Evolutionary conservation across 1,140 invertebrate species (phyloP).

Genomic region (Drosophila paulistorum): DNA sequence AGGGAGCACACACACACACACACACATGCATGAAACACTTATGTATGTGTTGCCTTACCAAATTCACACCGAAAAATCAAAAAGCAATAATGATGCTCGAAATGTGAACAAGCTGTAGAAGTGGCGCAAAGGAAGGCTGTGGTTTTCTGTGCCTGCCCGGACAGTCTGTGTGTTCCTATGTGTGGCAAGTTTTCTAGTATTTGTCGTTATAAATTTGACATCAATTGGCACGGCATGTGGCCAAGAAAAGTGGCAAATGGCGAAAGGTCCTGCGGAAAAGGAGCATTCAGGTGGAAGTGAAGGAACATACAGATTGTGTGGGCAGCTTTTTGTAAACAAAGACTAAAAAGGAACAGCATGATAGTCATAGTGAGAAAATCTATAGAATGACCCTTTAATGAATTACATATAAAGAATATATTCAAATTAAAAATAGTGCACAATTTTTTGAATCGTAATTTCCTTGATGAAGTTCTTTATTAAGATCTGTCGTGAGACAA

Average conservation of each 20-base stretch:
- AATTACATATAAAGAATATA: too few relatives aligned
- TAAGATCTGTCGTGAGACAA: too few relatives aligned
- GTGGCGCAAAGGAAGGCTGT: not conserved
- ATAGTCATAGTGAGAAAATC: too few relatives aligned
- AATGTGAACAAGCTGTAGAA: slow-evolving; percentile 52
- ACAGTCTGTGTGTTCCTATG: slow-evolving; percentile 42
- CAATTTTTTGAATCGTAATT: too few relatives aligned
- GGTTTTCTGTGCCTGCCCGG: slow-evolving; percentile 20
- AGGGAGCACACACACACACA: slow-evolving; percentile 22
- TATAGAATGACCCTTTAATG: too few relatives aligned
- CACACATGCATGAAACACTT: slow-evolving; percentile 13
- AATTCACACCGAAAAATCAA: slow-evolving; percentile 77
- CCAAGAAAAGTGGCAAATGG: slow-evolving; percentile 29
- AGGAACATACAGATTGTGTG: slow-evolving; percentile 11
- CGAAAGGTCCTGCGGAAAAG: not conserved
- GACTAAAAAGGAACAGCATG: too few relatives aligned
- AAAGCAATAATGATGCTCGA: slow-evolving; percentile 78
- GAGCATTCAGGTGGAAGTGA: slow-evolving; percentile 27
- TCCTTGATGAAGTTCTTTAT: too few relatives aligned
- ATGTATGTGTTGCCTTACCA: slow-evolving; percentile 41
- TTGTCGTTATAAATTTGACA: slow-evolving; percentile 78
- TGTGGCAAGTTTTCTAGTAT: slow-evolving; percentile 63
- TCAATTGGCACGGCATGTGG: slow-evolving; percentile 71
- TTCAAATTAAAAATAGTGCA: too few relatives aligned
- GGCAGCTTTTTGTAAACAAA: not conserved